These are phyloP conservation scores for Nebria salina DNA, from an alignment of 2,888 invertebrate species.

Conservation along the genomic window DNA sequence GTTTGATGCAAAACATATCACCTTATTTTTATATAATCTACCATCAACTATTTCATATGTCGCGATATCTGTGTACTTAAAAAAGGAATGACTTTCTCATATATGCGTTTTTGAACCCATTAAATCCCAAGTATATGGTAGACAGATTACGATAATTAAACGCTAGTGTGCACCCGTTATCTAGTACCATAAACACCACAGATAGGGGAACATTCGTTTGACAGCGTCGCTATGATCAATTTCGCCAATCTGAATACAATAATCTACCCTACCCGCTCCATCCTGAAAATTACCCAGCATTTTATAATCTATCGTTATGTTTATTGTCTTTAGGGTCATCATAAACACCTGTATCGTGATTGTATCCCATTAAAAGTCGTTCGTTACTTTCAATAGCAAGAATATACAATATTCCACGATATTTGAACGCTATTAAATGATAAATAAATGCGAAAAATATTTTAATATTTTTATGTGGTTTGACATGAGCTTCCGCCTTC, in stretches of 20 bases:
- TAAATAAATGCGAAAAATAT: neutral
- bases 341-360: constrained; percentile 21
- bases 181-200: constrained; percentile 11
- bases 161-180: neutral
- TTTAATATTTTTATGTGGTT: neutral
- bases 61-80: no score
- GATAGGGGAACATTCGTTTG: constrained; percentile 17
- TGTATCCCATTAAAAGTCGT: neutral
- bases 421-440: no score
- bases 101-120: neutral
- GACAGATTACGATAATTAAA: constrained; percentile 37
- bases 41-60: no score
- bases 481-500: neutral
- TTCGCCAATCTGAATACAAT: neutral
- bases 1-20: no score
- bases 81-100: neutral
- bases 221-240: neutral
- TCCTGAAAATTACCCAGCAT: neutral
- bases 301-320: constrained; percentile 17
- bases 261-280: constrained; percentile 6
- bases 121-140: constrained; percentile 15
- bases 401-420: no score
- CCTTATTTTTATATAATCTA: no score
- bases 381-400: neutral
- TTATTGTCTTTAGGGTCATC: constrained; percentile 16